Conservation (phyloP, 2,797 vertebrate genomes). For the Fratercula arctica region DNA sequence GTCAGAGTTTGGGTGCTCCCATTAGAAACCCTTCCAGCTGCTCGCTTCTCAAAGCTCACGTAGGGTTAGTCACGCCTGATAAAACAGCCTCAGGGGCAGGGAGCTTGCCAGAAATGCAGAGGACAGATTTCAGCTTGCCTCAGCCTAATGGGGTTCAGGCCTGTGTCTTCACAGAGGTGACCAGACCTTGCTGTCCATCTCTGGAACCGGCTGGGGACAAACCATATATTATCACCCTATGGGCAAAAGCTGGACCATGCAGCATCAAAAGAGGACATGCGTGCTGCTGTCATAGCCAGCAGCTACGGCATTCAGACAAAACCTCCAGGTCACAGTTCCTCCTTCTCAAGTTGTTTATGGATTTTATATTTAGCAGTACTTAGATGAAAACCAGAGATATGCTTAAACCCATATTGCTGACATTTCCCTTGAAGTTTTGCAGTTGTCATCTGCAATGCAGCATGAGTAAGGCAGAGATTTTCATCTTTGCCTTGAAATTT, state of each 20-base stretch:
- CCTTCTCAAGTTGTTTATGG: background rate
- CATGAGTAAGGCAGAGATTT: background rate
- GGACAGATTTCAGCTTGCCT: background rate
- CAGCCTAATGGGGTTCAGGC: background rate
- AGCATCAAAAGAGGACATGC: background rate
- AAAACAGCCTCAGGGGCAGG: background rate
- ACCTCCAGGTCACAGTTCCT: background rate
- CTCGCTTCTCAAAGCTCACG: background rate
- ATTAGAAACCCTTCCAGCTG: background rate
- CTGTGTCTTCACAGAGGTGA: background rate
- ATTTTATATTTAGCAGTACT: background rate
- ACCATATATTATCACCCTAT: fast-evolving
- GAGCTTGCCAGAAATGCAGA: background rate
- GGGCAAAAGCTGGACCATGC: background rate
- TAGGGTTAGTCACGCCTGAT: background rate
- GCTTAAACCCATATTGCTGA: background rate
- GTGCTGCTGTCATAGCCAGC: background rate
- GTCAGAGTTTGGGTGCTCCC: background rate
- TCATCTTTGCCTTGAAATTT: background rate
- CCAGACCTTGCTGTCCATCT: background rate
- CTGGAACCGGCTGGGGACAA: background rate
- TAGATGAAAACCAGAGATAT: background rate
- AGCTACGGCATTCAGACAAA: background rate
- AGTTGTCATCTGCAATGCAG: background rate
- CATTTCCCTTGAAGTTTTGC: background rate